Base-by-base conservation (phyloP, 2,888 invertebrate species). In the Formica aserva region DNA sequence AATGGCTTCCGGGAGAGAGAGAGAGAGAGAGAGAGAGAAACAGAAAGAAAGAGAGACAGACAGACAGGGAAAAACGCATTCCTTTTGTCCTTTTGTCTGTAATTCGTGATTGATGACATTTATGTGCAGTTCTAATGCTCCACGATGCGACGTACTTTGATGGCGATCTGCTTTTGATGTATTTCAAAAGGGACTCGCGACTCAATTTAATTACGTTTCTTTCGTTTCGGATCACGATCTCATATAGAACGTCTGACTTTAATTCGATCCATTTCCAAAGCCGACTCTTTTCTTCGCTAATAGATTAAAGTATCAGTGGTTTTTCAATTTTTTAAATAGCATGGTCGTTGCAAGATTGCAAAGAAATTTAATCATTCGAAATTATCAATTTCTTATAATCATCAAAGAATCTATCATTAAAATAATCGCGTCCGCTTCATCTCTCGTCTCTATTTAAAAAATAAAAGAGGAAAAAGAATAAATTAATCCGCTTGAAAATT, bases 131-230 rank as follows among this genome's bases (percentile, higher is more conserved):
- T 65, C 35, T n/a, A 35, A 35, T 4, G 29, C 15, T 13, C 15
- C 38, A 11, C 18, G 26, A 57, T 15, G 9, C 45, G n/a, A 22
- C 45, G 18, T 26, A 65, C 38, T 55, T 77, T 29, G 69, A 77
- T 29, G 48, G 15, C 22, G 52, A 15, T 52, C n/a, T 38, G 52
- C 13, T 38, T 76, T 52, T n/a, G 26, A 55, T 52, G 52, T 35
- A n/a, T 38, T 67, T 55, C 55, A 38, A 18, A 18, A 26, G 55
- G 29, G n/a, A 18, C 26, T 52, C 48, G 48, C 48, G 22, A 35
- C 38, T 55, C 55, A 32, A 67, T 66, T 77, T 77, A 67, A 77
- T 77, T 67, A n/a, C 55, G 26, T 41, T 77, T 11, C 38, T 55
- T 71, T 76, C 38, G 38, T 1, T 38, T 29, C 38, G 48, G n/a